Evolutionary conservation across 2,113 vertebrate species (phyloP), one percentile per base, ranked within the genome.

Genomic region (Natator depressus): DNA sequence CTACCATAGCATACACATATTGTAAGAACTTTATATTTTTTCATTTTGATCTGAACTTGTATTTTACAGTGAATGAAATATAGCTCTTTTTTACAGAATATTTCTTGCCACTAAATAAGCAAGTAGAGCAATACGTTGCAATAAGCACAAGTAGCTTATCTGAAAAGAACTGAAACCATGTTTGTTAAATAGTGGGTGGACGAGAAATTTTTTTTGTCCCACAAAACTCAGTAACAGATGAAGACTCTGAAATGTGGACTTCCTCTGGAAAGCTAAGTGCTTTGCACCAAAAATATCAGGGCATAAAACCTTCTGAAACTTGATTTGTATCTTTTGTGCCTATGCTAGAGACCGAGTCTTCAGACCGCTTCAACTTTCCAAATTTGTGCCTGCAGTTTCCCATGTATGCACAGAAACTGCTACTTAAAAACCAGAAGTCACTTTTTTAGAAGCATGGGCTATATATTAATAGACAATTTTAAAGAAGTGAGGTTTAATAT

Each of bases 121-220:
- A 96, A 95, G 87, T 17, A 94, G 85, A 92, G 91, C 50, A 46
- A 93, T 93, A 76, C 65, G 84, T 35, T 89, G 87, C 90, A 94
- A 95, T 20, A 94, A 75, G 72, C 81, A 89, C 81, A 79, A 75
- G 89, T 78, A 17, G 0, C 65, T 92, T 90, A 92, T 85, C 75
- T 76, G 95, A 88, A 82, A 54, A 96, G 96, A 97, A 97, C 89
- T 93, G 96, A 97, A 97, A 95, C 92, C 91, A 91, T 49, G 83
- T 95, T 80, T 85, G 90, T 88, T 95, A 95, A 94, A 96, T 46
- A 96, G 96, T 95, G 96, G 96, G 94, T 90, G 92, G 93, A 86
- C 89, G 69, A 94, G 76, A 97, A 93, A 89, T 94, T 97, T 97
- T 97, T 97, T 97, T 96, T 95, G 92, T 96, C 93, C 96, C 96